Conservation (phyloP, 2,797 vertebrate genomes). For the Myripristis jacobus region DNA sequence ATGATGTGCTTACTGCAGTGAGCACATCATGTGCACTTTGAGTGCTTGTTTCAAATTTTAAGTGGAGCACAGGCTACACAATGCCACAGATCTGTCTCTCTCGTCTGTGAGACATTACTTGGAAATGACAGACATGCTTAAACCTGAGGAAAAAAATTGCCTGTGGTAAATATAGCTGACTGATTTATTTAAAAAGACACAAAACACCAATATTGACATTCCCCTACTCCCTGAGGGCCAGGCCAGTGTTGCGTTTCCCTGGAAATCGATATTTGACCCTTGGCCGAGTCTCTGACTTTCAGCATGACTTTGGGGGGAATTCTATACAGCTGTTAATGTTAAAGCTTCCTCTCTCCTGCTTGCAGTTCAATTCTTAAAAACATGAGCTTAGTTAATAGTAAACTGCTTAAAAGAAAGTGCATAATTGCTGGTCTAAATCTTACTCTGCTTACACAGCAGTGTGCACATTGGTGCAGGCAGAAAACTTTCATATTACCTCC, state of each 20-base stretch:
- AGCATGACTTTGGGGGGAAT: slow-evolving; percentile 62
- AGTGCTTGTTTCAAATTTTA: slow-evolving; percentile 3
- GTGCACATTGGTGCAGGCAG: neutral
- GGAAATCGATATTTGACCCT: slow-evolving; percentile 71
- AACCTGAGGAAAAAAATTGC: slow-evolving; percentile 7
- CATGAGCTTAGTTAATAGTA: slow-evolving; percentile 19
- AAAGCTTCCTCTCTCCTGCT: slow-evolving; percentile 16
- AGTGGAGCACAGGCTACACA: neutral
- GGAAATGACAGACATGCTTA: slow-evolving; percentile 8
- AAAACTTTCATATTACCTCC: neutral
- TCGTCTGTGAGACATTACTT: neutral
- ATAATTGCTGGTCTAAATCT: too few species aligned
- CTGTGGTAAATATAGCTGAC: slow-evolving; percentile 40
- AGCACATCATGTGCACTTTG: neutral
- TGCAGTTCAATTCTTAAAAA: slow-evolving; percentile 10
- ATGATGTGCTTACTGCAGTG: neutral
- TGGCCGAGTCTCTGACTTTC: slow-evolving; percentile 68
- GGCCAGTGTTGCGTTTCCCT: slow-evolving; percentile 52
- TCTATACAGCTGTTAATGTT: slow-evolving; percentile 34
- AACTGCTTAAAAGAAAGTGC: too few species aligned
- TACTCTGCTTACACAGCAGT: neutral
- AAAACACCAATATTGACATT: slow-evolving; percentile 59
- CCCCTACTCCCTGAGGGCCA: slow-evolving; percentile 4
- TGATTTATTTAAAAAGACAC: slow-evolving; percentile 61
- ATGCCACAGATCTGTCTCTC: neutral